phyloP scores from a whole-genome alignment of 2,888 invertebrate species.

The Mythimna vitellina region DNA sequence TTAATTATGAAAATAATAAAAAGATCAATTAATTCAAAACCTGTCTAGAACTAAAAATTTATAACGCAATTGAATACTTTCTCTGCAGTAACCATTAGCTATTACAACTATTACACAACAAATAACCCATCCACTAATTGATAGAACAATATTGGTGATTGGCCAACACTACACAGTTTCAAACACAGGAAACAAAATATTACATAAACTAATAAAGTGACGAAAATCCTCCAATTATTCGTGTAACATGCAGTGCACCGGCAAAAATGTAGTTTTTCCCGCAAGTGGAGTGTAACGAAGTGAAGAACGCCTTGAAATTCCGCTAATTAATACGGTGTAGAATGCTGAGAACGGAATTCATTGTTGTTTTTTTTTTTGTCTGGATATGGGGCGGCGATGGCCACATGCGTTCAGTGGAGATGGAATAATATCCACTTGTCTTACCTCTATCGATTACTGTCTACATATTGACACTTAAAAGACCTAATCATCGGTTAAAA shows the following conservation, averaged over 20 bases:
- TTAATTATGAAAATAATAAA: neutral
- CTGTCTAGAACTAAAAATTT: neutral
- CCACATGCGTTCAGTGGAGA: constrained; percentile 24
- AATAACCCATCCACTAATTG: constrained; percentile 31
- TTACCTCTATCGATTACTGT: constrained; percentile 14
- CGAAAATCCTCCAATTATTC: constrained; percentile 69
- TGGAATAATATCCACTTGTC: constrained; percentile 22
- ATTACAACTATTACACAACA: constrained; percentile 13
- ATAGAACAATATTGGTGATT: constrained; percentile 44
- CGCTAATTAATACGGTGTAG: constrained; percentile 43
- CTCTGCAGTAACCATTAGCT: neutral
- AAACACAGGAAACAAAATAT: constrained; percentile 51
- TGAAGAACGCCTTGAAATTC: constrained; percentile 60
- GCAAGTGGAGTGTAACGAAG: constrained; percentile 73
- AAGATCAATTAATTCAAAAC: neutral
- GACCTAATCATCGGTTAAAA: too few species aligned
- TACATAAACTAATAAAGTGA: constrained; percentile 59
- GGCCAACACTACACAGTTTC: constrained; percentile 40
- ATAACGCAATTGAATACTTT: neutral
- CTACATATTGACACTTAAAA: neutral
- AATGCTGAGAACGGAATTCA: constrained; percentile 48
- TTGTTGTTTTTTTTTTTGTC: constrained; percentile 44
- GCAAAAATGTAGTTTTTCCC: constrained; percentile 62
- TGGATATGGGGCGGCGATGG: constrained; percentile 21
- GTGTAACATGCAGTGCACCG: constrained; percentile 62